Percentiles rank a stretch among this genome's conserved stretches.
phyloP scores from a whole-genome alignment of 2,797 vertebrate species.

The Rhinophrynus dorsalis region DNA sequence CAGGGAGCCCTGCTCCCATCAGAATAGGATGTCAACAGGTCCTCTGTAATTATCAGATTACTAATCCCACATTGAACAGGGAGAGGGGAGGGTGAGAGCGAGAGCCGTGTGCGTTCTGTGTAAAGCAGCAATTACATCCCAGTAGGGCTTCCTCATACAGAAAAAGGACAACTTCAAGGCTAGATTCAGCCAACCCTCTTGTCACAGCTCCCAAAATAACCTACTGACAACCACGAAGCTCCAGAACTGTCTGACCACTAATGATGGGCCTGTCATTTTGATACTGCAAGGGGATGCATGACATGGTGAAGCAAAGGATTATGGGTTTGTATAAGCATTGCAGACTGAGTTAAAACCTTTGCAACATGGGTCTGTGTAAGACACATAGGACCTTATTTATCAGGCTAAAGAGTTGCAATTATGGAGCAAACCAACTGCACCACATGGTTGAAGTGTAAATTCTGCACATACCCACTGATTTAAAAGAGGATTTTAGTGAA shows the following conservation, averaged over 20 bases:
- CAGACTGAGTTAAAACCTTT: background rate
- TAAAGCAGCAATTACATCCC: slow-evolving; percentile 19
- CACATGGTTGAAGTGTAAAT: too few relatives aligned
- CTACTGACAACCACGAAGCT: background rate
- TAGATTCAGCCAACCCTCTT: background rate
- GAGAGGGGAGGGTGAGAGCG: background rate
- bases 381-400: background rate
- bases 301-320: slow-evolving; percentile 1
- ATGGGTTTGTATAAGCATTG: background rate
- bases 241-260: background rate
- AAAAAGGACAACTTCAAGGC: background rate
- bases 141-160: background rate
- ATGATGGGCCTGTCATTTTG: slow-evolving; percentile 8
- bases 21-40: background rate
- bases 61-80: slow-evolving; percentile 13
- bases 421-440: too few relatives aligned
- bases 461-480: too few relatives aligned
- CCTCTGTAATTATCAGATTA: slow-evolving; percentile 43
- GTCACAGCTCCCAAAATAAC: background rate
- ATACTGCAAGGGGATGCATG: background rate
- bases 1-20: background rate
- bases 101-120: background rate
- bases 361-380: too few relatives aligned
- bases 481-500: too few relatives aligned
- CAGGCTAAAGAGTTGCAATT: too few relatives aligned